Evolutionary conservation across 2,888 invertebrate species (phyloP).

Genomic region (Parnassius smintheus): DNA sequence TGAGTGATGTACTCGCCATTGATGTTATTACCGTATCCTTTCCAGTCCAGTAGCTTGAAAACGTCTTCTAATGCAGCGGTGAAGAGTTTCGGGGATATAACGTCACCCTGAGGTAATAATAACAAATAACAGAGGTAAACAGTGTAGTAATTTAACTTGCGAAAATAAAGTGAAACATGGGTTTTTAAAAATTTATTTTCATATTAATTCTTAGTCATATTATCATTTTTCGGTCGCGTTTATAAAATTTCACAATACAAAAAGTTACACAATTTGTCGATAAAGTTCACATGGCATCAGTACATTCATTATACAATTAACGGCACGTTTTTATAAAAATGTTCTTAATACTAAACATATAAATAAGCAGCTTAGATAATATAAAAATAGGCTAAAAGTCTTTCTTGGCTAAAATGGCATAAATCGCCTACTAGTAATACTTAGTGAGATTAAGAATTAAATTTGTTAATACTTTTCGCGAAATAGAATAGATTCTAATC

Average conservation of each 20-base stretch:
- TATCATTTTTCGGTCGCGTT: conserved; percentile 51
- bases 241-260: conserved; percentile 49
- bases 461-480: conserved; percentile 30
- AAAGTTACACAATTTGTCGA: conserved; percentile 40
- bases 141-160: too few species aligned
- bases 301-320: conserved; percentile 62
- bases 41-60: too few species aligned
- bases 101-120: too few species aligned
- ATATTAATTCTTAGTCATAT: conserved; percentile 57
- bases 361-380: conserved; percentile 64
- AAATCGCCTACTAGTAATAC: conserved; percentile 62
- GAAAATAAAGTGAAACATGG: conserved; percentile 33
- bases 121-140: too few species aligned
- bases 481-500: conserved; percentile 1
- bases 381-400: conserved; percentile 63
- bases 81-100: too few species aligned
- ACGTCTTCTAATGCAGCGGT: too few species aligned
- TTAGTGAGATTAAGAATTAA: conserved; percentile 52
- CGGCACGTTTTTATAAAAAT: conserved; percentile 56
- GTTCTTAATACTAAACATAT: conserved; percentile 50
- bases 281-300: conserved; percentile 52
- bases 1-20: too few species aligned
- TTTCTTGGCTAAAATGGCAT: conserved; percentile 71
- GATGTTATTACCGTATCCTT: too few species aligned
- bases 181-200: conserved; percentile 56